Evolutionary conservation across 1,140 invertebrate species (phyloP), one percentile per base, ranked within the genome.

Genomic region (Drosophila ercepeae): DNA sequence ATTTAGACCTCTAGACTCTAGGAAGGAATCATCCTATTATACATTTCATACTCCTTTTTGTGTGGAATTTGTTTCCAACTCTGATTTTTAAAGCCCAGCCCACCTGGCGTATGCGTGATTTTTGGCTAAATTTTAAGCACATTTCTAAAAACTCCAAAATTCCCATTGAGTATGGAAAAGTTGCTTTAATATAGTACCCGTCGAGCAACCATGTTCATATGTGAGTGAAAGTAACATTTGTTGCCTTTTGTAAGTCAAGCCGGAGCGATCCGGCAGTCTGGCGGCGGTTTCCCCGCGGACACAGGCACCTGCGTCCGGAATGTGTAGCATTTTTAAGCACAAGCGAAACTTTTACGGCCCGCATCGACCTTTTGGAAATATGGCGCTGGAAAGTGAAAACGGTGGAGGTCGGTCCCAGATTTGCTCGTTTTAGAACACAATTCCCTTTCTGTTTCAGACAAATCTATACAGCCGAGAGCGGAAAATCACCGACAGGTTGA

Each of bases 281-380:
- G 13, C 53, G 29, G 27, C 55, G 52, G 29, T 19, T 39, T 54
- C 52, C 59, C 72, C 39, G 34, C 19, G 58, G 54, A 46, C 44
- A 46, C 11, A 39, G 68, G 51, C 81, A 79, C 76, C 73, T 79
- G 81, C 54, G 75, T 79, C 76, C 81, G 75, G 65, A 44, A 55
- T 32, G 57, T 74, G 46, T 61, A 65, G 81, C 64, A 86, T 79
- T 79, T 86, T 86, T 74, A 68, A 86, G 60, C 64, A 75, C 32
- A 39, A 27, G 41, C 55, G 59, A 77, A 84, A 73, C 51, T 86
- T 86, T 63, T 73, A 42, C 67, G 67, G 41, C 60, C 48, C 39
- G 18, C 41, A 34, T 46, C 60, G 48, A 74, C 68, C 57, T 53
- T 78, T 61, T 57, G 29, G 25, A 53, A 69, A 53, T 53, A 39